Base-by-base conservation (phyloP, 2,797 vertebrate genomes). In the Pampus argenteus region DNA sequence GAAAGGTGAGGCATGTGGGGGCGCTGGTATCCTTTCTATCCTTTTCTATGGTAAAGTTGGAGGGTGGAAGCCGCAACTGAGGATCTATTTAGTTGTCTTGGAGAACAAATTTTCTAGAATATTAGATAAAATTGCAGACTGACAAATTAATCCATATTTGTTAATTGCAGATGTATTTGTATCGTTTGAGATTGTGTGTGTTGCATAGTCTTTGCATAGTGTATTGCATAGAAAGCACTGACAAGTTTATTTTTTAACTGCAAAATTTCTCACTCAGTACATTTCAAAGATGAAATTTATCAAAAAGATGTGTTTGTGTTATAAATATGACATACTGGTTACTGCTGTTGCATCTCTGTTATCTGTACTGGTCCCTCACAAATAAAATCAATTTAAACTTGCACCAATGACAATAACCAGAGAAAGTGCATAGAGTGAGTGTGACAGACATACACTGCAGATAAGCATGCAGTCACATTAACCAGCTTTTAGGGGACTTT, bases 1-100 rank as follows among this genome's bases (percentile, higher is more conserved):
- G 98, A 99, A 89, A 96, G 98, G 98, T 95, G 84, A 82, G 83
- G 36, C 10, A 3, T 15, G 31, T 11, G 20, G 25, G 25, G 20
- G 14, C 4, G 17, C 47, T 71, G 6, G 36, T 55, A n/a, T n/a
- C n/a, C n/a, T n/a, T n/a, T n/a, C n/a, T 5, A 65, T 49, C 18
- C 29, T 49, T 52, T 15, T 10, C 11, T 57, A 25, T 25, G 28
- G n/a, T 31, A 44, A 1, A 2, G 29, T 66, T 42, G 9, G 9
- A 15, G 40, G 20, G 10, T 34, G 18, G 48, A 57, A 28, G 29
- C 55, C 31, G 36, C 17, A 49, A 40, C 20, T 64, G 44, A 26
- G 3, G 6, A 11, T 59, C 11, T 50, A 9, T 40, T 9, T 18
- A 25, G 13, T 15, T n/a, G 29, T 55, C 29, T 38, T 11, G 0